Base-by-base conservation (phyloP, 64 coral and sea anemone genomes). In the Acropora tenuis region DNA sequence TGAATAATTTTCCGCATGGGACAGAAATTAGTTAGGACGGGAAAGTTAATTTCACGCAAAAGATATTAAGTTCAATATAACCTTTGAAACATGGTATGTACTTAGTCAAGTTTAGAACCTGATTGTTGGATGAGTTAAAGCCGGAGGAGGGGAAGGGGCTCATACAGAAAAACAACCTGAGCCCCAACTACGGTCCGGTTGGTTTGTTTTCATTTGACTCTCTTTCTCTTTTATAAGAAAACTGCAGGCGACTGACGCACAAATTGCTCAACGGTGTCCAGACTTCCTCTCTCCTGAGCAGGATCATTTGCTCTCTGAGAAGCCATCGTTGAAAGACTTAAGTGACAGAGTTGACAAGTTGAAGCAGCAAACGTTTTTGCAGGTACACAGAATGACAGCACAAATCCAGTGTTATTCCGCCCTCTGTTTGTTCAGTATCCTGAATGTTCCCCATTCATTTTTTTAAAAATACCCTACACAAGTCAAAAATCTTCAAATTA, bases 221-320 rank as follows among this genome's bases (percentile, higher is more conserved):
- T 71, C 17, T 19, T 2, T 71, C 40, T 11, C 73, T 44, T 44
- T 75, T 43, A 60, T 8, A 10, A 93, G 91, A 61, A 74, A 87
- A 79, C n/a, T 55, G 3, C 57, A 93, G 82, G 88, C 90, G 41
- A 47, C 83, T 43, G 41, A 78, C 41, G 72, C 50, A 18, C 87
- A 90, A 58, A 66, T 11, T 69, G 76, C 79, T 71, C 92, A 97
- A 12, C 68, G 88, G 86, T 60, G 69, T 3, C 95, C 95, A 59
- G 88, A 94, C 88, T 97, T 97, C 73, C 84, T 97, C 12, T 97
- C 95, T 48, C 47, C 78, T 67, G 77, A 93, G 16, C 92, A 97
- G 68, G 92, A 97, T 69, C 80, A 97, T 45, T 78, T 97, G 77
- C 89, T 97, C 15, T 97, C 95, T 86, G 95, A 88, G 45, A 97